Evolutionary conservation across 2,113 vertebrate species (phyloP).

Genomic region (Nycticryphes semicollaris): DNA sequence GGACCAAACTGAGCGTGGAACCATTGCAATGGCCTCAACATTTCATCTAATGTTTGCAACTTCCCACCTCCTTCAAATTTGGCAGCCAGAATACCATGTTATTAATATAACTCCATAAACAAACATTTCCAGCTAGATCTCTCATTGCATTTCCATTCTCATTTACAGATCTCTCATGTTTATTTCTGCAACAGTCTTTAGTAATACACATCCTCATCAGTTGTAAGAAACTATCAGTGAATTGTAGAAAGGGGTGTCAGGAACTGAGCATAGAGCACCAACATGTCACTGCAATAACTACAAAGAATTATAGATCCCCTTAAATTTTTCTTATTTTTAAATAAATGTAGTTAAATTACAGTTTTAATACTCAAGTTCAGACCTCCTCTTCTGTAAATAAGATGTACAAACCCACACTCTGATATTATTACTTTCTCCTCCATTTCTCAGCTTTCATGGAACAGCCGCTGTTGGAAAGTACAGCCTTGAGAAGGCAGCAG

Average conservation of each 20-base stretch:
- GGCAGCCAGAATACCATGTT: background rate
- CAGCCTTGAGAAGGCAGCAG: background rate
- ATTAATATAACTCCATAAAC: background rate
- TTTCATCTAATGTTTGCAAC: background rate
- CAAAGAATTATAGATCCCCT: background rate
- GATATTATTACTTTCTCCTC: background rate
- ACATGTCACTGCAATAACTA: background rate
- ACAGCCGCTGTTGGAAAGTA: background rate
- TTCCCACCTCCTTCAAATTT: background rate
- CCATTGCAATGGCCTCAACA: background rate
- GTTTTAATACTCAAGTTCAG: background rate
- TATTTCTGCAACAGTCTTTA: background rate
- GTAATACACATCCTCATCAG: background rate
- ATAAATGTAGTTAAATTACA: background rate
- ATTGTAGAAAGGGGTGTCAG: background rate
- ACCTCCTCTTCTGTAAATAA: background rate
- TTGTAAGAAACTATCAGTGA: background rate
- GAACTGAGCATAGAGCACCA: background rate
- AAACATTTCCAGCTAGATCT: background rate
- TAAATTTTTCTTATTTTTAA: background rate
- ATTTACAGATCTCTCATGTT: background rate
- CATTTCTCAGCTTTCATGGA: background rate
- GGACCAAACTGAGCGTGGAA: background rate
- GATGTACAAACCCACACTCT: accelerated
- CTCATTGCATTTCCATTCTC: background rate